Evolutionary conservation across 1,140 invertebrate species (phyloP).

Genomic region (Thaumatotibia leucotreta): DNA sequence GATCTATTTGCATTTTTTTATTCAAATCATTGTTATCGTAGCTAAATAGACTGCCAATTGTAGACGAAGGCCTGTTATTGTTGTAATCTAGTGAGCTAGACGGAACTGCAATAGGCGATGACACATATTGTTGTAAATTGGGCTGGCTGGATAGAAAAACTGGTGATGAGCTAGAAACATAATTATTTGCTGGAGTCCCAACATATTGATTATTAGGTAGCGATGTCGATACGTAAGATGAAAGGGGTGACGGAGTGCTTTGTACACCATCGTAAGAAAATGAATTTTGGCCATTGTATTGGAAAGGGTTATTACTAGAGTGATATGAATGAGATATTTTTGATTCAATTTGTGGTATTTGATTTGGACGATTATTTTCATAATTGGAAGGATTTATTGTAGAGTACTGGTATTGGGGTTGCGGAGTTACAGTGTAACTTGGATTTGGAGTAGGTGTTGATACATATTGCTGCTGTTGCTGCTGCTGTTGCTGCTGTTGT

Average conservation of each 20-base stretch:
- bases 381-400: conserved; percentile 46
- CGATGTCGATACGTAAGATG: conserved; percentile 55
- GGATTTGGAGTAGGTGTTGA: conserved; percentile 49
- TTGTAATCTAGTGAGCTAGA: conserved; percentile 49
- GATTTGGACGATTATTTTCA: conserved; percentile 45
- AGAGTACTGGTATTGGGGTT: conserved; percentile 58
- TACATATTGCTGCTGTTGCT: conserved; percentile 36
- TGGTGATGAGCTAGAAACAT: conserved; percentile 60
- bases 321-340: conserved; percentile 48
- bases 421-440: conserved; percentile 60
- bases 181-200: conserved; percentile 49
- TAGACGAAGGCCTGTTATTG: conserved; percentile 43
- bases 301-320: conserved; percentile 45
- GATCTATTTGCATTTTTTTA: conserved; percentile 66
- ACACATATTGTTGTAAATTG: conserved; percentile 61
- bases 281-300: conserved; percentile 43
- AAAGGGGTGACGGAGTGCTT: conserved; percentile 50
- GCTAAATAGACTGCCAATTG: conserved; percentile 32
- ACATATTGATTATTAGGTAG: conserved; percentile 55
- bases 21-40: conserved; percentile 44
- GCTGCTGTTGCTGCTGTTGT: conserved; percentile 31
- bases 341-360: conserved; percentile 45
- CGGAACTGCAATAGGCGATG: conserved; percentile 54
- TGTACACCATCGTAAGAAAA: conserved; percentile 42
- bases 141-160: conserved; percentile 57